phyloP scores from a whole-genome alignment of 2,113 vertebrate genomes.

The Ameiurus melas region DNA sequence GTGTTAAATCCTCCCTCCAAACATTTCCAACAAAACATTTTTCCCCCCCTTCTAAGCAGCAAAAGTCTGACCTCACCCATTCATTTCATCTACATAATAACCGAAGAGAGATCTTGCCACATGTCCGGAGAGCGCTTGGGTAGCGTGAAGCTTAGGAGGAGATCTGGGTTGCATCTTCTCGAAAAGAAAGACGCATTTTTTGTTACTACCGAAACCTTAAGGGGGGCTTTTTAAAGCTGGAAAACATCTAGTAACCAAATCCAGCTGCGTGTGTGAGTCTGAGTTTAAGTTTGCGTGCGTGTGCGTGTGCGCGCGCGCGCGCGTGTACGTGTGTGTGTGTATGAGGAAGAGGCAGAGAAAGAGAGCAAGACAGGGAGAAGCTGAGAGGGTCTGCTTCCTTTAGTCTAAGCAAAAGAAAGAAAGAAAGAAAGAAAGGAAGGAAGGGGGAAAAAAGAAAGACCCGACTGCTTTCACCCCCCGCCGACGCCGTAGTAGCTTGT shows the following conservation, averaged over 20 bases:
- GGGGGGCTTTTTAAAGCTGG: slow-evolving; percentile 76
- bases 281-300: slow-evolving; percentile 53
- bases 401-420: slow-evolving; percentile 50
- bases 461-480: slow-evolving; percentile 59
- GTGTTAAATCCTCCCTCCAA: slow-evolving; percentile 62
- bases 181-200: slow-evolving; percentile 67
- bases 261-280: slow-evolving; percentile 76
- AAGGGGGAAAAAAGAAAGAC: slow-evolving; percentile 49
- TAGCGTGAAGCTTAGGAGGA: slow-evolving; percentile 43
- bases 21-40: slow-evolving; percentile 61
- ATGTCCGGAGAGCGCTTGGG: slow-evolving; percentile 34
- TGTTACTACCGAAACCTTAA: slow-evolving; percentile 76
- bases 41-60: slow-evolving; percentile 54
- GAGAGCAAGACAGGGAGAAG: slow-evolving; percentile 54
- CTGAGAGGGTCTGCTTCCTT: slow-evolving; percentile 24
- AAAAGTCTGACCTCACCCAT: slow-evolving; percentile 70
- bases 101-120: slow-evolving; percentile 67
- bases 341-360: not conserved
- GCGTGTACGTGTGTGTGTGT: not conserved
- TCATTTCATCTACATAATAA: slow-evolving; percentile 80
- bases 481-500: slow-evolving; percentile 18
- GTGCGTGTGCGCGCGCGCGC: slow-evolving; percentile 24
- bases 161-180: slow-evolving; percentile 70
- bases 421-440: slow-evolving; percentile 62
- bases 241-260: slow-evolving; percentile 86